These are phyloP conservation scores for Promerops cafer DNA, from an alignment of 2,113 vertebrate species.

Conservation along the genomic window DNA sequence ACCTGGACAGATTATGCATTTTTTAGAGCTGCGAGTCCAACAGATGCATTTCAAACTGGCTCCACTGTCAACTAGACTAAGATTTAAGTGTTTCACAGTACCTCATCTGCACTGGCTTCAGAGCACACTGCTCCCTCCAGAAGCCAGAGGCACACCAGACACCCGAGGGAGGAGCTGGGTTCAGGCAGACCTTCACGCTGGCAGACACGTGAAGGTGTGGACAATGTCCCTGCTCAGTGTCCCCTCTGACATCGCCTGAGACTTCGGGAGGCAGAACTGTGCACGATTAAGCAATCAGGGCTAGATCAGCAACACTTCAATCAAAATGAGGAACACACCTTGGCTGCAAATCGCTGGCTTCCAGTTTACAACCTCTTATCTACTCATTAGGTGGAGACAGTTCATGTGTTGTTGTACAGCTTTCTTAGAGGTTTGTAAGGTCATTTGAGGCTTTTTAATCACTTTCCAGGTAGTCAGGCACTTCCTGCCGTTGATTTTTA, in stretches of 20 bases:
- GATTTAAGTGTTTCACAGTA: not conserved
- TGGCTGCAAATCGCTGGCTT: slow-evolving; percentile 4
- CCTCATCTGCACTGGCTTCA: not conserved
- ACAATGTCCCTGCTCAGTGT: not conserved
- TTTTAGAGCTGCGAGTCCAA: not conserved
- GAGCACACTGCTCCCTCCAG: slow-evolving; percentile 13
- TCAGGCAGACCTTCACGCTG: not conserved
- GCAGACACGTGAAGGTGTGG: not conserved
- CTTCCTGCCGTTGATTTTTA: not conserved
- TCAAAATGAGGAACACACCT: slow-evolving; percentile 30
- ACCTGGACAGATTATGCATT: accelerated
- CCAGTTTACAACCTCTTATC: slow-evolving; percentile 4
- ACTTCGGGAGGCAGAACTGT: not conserved
- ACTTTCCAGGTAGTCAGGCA: not conserved
- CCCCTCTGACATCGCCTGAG: not conserved
- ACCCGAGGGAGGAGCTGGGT: not conserved
- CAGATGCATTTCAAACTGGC: slow-evolving; percentile 48
- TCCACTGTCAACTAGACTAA: not conserved
- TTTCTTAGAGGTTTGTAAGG: not conserved
- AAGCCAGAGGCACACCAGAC: not conserved
- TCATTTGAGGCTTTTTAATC: not conserved
- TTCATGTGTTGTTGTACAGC: not conserved
- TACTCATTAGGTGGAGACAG: not conserved
- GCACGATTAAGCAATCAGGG: slow-evolving; percentile 21
- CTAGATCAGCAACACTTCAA: slow-evolving; percentile 28